A percentile compares a stretch with the other conserved stretches of the same genome.
phyloP scores from a whole-genome alignment of 2,888 invertebrate species.

The Polietes domitor region DNA sequence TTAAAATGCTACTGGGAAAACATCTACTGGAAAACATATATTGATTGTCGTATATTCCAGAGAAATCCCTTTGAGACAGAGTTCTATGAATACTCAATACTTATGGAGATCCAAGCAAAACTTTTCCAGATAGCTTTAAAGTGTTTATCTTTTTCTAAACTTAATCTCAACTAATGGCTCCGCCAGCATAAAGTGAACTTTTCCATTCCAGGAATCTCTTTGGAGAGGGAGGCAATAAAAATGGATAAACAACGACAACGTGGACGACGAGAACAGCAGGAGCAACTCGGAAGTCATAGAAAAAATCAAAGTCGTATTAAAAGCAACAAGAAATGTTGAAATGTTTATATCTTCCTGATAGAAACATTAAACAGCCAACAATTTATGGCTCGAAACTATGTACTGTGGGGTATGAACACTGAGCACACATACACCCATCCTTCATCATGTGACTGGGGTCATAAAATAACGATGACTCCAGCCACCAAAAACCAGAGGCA shows the following conservation, averaged over 20 bases:
- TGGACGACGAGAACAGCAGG: slow-evolving; percentile 58
- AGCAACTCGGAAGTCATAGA: slow-evolving; percentile 70
- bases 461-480: slow-evolving; percentile 25
- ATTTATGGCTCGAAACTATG: slow-evolving; percentile 63
- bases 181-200: not conserved
- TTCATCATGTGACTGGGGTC: slow-evolving; percentile 52
- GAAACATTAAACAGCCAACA: slow-evolving; percentile 53
- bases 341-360: slow-evolving; percentile 63
- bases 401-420: not conserved
- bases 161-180: not conserved
- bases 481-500: not conserved
- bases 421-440: slow-evolving; percentile 22
- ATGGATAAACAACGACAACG: slow-evolving; percentile 6
- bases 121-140: too few species aligned
- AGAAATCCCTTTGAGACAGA: too few species aligned
- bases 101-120: too few species aligned
- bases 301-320: slow-evolving; percentile 76
- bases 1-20: too few species aligned
- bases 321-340: slow-evolving; percentile 65
- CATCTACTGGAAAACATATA: too few species aligned
- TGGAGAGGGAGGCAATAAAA: not conserved
- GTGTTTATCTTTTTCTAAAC: not conserved
- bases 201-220: not conserved
- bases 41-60: too few species aligned
- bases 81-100: too few species aligned